phyloP scores from a whole-genome alignment of 2,113 vertebrate genomes.

The Machaerirhynchus nigripectus region DNA sequence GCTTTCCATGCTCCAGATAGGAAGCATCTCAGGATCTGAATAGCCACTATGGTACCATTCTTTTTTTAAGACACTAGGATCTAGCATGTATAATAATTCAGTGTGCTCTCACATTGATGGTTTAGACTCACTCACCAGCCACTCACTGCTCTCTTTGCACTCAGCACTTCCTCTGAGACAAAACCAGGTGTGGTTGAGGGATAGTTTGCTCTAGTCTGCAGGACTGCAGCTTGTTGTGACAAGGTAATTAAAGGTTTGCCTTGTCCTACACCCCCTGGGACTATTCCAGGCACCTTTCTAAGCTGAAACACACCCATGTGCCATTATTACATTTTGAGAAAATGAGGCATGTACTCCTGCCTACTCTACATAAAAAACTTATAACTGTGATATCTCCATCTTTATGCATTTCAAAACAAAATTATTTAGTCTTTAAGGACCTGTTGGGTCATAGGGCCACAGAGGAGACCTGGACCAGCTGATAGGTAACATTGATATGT shows the following conservation, averaged over 20 bases:
- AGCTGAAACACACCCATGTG: rapidly evolving
- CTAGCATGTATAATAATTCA: not conserved
- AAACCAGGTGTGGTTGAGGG: not conserved
- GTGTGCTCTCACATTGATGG: not conserved
- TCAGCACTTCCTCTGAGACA: not conserved
- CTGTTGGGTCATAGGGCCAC: not conserved
- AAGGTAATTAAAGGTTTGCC: not conserved
- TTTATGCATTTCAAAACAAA: not conserved
- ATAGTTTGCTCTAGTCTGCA: not conserved
- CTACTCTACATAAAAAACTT: not conserved
- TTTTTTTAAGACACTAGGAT: not conserved
- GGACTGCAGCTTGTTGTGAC: not conserved
- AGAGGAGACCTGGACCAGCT: not conserved
- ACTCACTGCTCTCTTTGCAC: not conserved
- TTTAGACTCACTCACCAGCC: not conserved
- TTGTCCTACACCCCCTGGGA: not conserved
- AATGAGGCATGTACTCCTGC: not conserved
- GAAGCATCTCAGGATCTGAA: not conserved
- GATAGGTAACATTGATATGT: rapidly evolving
- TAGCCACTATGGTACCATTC: rapidly evolving
- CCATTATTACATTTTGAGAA: not conserved
- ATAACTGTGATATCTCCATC: not conserved
- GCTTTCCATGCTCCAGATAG: not conserved
- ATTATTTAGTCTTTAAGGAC: not conserved
- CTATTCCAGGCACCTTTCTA: not conserved